Conservation (phyloP, 2,113 vertebrate genomes). For the Paramisgurnus dabryanus region DNA sequence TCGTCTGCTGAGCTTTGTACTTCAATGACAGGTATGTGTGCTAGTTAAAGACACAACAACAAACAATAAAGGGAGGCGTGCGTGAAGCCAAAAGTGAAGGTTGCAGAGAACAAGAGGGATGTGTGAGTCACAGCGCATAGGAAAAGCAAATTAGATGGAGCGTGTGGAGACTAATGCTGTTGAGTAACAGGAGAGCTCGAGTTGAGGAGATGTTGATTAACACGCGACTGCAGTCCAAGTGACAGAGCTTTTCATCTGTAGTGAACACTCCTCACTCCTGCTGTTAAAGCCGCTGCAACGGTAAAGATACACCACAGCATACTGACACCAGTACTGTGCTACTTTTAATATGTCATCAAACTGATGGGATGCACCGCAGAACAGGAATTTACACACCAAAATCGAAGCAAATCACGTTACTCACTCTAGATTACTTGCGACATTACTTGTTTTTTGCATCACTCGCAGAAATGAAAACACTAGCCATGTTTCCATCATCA, state of each 20-base stretch:
- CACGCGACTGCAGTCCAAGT: constrained; percentile 19
- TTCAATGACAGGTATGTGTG: constrained; percentile 16
- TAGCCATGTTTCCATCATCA: no score
- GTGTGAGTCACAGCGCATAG: constrained; percentile 30
- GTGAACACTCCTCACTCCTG: neutral
- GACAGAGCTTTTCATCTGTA: constrained; percentile 17
- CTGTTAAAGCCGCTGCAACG: neutral
- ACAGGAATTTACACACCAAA: no score
- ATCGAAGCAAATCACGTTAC: no score
- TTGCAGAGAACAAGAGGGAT: constrained; percentile 15
- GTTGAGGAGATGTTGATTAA: constrained; percentile 42
- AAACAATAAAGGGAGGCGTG: neutral
- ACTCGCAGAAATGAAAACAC: no score
- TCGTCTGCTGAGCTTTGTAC: neutral
- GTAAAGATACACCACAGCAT: neutral
- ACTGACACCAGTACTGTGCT: no score
- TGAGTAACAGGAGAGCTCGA: constrained; percentile 24
- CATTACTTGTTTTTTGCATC: no score
- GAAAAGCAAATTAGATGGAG: constrained; percentile 4
- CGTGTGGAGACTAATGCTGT: constrained; percentile 3
- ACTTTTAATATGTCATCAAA: no score
- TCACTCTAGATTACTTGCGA: no score
- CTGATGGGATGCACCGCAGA: no score
- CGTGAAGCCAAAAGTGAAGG: constrained; percentile 10
- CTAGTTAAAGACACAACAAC: constrained; percentile 27